Evolutionary conservation across 2,797 vertebrate genomes (phyloP), one percentile per base, ranked within the genome.

Genomic region (Spinibarbus caldwelli): DNA sequence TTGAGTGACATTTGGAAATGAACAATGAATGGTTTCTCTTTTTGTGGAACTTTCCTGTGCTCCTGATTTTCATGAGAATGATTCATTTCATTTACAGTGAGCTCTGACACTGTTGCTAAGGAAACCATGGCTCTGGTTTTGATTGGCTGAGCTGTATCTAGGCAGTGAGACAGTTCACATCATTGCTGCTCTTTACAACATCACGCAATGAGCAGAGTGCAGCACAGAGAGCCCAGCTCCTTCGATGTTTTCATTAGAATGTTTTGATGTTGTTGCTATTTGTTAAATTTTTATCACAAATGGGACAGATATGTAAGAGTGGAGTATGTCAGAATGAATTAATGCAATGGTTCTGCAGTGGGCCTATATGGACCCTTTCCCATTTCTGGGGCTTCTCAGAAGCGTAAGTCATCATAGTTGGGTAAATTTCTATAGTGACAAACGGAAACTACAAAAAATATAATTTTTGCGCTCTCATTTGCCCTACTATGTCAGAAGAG

Each of bases 131-230:
- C 90, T 89, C 80, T 83, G 85, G 89, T 89, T 89, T 92, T 93
- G 94, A 96, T 96, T 96, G 96, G 97, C 78, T 91, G 80, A 91
- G 93, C 92, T 89, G 95, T 96, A 92, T 95, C 96, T 94, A 96
- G 93, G 96, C 95, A 93, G 92, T 82, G 91, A 93, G 93, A 94
- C 91, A 88, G 91, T 90, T 84, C 87, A 85, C 10, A 93, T 87
- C 93, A 82, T 62, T 31, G 23, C 67, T 68, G 38, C 68, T 85
- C 85, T 84, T 71, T 78, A 54, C 82, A 80, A 75, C 86, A 94
- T 93, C 93, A 89, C 10, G 6, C 57, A 59, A 78, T 26, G 54
- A 78, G 85, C 67, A 43, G 62, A 88, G 70, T 64, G 38, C 43
- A 57, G 49, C 66, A 73, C 21, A 57, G 17, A 67, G 81, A 75